phyloP scores from a whole-genome alignment of 2,797 vertebrate genomes.

The Vipera ursinii region DNA sequence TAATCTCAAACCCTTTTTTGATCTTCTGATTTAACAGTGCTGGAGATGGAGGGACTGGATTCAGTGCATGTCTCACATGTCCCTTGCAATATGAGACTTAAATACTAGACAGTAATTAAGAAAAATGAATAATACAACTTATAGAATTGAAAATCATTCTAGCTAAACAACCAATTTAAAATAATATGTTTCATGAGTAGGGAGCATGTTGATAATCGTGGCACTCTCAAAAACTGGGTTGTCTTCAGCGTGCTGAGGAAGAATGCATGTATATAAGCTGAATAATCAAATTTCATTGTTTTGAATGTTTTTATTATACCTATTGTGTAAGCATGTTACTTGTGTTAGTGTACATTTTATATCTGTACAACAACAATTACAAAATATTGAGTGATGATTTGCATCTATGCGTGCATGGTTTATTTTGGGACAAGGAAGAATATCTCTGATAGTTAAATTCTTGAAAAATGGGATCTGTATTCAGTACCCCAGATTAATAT shows the following conservation, averaged over 20 bases:
- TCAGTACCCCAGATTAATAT: conserved; percentile 7
- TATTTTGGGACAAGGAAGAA: neutral
- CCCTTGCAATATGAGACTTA: neutral
- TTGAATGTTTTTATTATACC: neutral
- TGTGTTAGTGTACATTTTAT: neutral
- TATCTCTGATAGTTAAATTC: neutral
- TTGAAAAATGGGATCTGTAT: neutral
- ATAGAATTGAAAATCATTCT: neutral
- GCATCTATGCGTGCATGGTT: neutral
- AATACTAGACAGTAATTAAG: neutral
- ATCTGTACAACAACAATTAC: neutral
- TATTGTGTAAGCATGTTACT: neutral
- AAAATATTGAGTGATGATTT: neutral
- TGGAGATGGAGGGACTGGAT: neutral
- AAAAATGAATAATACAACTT: neutral
- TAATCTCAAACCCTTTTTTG: neutral
- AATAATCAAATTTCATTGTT: neutral
- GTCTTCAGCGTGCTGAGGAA: neutral
- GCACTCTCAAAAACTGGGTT: neutral
- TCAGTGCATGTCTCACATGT: neutral
- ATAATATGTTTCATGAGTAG: neutral
- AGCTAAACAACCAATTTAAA: neutral
- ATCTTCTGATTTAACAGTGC: neutral
- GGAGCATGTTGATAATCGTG: neutral
- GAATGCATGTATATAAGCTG: neutral